Conservation (phyloP, 2,113 vertebrate species). For the Taurulus bubalis region DNA sequence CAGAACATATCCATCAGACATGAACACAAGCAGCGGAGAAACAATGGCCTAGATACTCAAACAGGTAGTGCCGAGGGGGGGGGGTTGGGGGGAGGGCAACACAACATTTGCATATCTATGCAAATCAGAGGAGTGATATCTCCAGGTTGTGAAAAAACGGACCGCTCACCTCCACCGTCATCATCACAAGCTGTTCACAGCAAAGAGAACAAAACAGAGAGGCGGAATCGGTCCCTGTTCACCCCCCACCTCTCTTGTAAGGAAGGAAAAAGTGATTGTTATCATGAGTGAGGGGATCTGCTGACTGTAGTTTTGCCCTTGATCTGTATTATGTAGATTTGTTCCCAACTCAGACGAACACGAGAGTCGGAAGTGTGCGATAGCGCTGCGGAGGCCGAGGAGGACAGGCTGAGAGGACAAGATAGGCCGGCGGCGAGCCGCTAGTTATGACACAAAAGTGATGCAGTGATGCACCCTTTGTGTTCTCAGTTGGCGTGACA, state of each 20-base stretch:
- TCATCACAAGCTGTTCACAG: slow-evolving; percentile 69
- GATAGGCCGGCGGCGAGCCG: slow-evolving; percentile 1
- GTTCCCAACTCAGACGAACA: slow-evolving; percentile 48
- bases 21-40: slow-evolving; percentile 35
- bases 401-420: slow-evolving; percentile 28
- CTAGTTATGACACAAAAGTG: slow-evolving; percentile 12
- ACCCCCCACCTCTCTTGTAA: slow-evolving; percentile 9
- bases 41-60: slow-evolving; percentile 69
- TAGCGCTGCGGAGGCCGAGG: slow-evolving; percentile 30
- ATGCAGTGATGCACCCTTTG: slow-evolving; percentile 31
- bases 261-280: slow-evolving; percentile 51
- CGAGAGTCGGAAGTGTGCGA: slow-evolving; percentile 39
- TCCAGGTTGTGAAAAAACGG: slow-evolving; percentile 35
- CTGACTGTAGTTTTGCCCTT: slow-evolving; percentile 60
- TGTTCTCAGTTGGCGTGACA: slow-evolving; percentile 4
- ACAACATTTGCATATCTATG: slow-evolving; percentile 83
- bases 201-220: slow-evolving; percentile 46
- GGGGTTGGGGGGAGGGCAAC: too few relatives aligned
- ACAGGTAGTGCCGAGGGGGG: slow-evolving; percentile 29
- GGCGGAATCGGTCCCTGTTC: slow-evolving; percentile 35
- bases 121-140: slow-evolving; percentile 73
- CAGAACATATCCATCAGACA: slow-evolving; percentile 62
- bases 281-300: slow-evolving; percentile 56
- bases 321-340: slow-evolving; percentile 71
- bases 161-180: slow-evolving; percentile 54